A percentile compares a stretch with the other conserved stretches of the same genome.
These are phyloP conservation scores for Pachyseris speciosa DNA, from an alignment of 64 coral and sea anemone species.

Conservation along the genomic window DNA sequence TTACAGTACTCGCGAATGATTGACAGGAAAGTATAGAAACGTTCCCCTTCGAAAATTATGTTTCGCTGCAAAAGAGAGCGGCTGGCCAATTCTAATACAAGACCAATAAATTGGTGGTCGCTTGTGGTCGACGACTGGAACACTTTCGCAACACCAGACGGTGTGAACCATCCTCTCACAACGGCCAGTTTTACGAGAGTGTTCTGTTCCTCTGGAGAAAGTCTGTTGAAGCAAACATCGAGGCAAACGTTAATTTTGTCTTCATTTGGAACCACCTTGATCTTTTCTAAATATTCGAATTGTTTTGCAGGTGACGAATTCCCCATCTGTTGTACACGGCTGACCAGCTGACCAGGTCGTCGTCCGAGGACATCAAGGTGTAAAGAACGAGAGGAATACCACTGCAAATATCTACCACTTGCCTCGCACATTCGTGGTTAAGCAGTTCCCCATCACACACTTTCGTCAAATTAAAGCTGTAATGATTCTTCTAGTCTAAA, in stretches of 20 bases:
- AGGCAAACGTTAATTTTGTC: not conserved
- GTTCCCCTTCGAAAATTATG: not conserved
- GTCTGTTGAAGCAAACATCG: not conserved
- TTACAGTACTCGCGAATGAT: constrained; percentile 3
- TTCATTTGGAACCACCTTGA: not conserved
- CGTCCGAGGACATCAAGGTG: not conserved
- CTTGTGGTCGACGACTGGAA: not conserved
- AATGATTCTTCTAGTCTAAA: not conserved
- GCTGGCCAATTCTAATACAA: not conserved
- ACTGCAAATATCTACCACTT: not conserved
- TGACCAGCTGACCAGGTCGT: not conserved
- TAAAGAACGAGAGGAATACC: constrained; percentile 13
- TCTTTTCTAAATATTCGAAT: not conserved
- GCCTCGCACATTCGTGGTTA: not conserved
- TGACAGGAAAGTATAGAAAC: not conserved
- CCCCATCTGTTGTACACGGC: not conserved
- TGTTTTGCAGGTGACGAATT: not conserved
- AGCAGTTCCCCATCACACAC: not conserved
- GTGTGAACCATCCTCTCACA: not conserved
- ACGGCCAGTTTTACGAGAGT: not conserved
- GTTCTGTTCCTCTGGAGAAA: not conserved
- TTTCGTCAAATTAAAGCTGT: not conserved
- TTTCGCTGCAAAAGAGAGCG: not conserved
- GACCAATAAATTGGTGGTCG: not conserved
- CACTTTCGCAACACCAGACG: not conserved